Evolutionary conservation across 2,888 invertebrate species (phyloP).

Genomic region (Ichneumoninae sp.): DNA sequence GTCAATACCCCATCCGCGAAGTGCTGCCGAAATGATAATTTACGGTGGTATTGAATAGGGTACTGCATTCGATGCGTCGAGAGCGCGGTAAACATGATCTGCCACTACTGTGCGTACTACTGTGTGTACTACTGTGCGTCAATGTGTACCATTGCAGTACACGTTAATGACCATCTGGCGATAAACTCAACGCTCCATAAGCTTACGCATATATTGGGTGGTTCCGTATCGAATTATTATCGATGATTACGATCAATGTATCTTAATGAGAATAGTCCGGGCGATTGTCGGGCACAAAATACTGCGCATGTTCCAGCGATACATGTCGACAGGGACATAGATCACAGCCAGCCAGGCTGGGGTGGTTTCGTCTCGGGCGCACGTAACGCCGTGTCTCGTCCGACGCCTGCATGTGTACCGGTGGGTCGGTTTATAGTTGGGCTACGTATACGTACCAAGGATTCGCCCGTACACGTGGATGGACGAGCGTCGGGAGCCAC

Average conservation of each 20-base stretch:
- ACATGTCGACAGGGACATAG: neutral
- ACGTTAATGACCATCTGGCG: conserved; percentile 21
- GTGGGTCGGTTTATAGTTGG: conserved; percentile 1
- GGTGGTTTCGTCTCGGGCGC: conserved; percentile 9
- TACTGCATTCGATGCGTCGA: conserved; percentile 2
- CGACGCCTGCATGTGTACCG: conserved; percentile 22
- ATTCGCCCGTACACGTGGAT: conserved; percentile 13
- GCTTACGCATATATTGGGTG: neutral
- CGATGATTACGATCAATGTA: conserved; percentile 2
- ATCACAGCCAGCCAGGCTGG: neutral
- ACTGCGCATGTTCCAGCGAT: neutral
- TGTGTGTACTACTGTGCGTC: neutral
- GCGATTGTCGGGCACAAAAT: conserved; percentile 1
- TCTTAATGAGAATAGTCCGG: no score
- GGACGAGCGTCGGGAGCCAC: conserved; percentile 42
- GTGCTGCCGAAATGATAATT: conserved; percentile 49
- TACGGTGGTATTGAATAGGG: conserved; percentile 48
- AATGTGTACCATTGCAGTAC: conserved; percentile 20
- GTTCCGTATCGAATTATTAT: conserved; percentile 20
- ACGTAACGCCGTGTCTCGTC: conserved; percentile 34
- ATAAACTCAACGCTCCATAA: neutral
- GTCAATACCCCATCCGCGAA: neutral
- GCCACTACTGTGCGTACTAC: neutral
- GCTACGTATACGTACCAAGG: neutral
- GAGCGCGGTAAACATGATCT: conserved; percentile 25